Percentiles rank a stretch among this genome's conserved stretches.
Conservation (phyloP, 2,797 vertebrate genomes). For the Nothura maculosa region DNA sequence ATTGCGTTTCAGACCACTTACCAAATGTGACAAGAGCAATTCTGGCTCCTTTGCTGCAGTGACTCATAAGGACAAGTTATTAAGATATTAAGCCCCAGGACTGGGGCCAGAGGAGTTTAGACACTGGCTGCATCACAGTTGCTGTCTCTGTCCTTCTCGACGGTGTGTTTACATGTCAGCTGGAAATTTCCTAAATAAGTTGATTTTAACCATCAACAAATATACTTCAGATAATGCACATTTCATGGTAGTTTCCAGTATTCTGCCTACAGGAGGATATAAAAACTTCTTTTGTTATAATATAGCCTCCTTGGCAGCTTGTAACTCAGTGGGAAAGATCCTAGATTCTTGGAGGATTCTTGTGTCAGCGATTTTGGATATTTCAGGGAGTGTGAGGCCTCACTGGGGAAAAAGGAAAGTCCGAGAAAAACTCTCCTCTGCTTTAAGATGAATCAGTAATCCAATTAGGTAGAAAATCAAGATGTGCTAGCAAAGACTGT, state of each 20-base stretch:
- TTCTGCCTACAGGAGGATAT: conserved; percentile 56
- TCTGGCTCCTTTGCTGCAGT: conserved; percentile 23
- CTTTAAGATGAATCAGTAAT: neutral
- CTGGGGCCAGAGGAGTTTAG: conserved; percentile 34
- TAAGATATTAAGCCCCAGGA: conserved; percentile 57
- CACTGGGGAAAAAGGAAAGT: conserved; percentile 30
- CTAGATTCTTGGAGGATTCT: conserved; percentile 64
- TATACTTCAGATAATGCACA: neutral
- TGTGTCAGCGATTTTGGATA: conserved; percentile 66
- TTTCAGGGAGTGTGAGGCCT: conserved; percentile 29
- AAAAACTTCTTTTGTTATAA: conserved; percentile 67
- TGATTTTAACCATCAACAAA: conserved; percentile 43
- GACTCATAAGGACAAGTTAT: conserved; percentile 58
- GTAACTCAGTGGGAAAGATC: conserved; percentile 62
- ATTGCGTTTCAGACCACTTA: neutral
- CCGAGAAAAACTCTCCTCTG: neutral
- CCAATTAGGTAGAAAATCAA: neutral
- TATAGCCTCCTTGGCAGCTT: conserved; percentile 59
- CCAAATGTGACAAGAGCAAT: conserved; percentile 24
- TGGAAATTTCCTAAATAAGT: conserved; percentile 67
- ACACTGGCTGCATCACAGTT: neutral
- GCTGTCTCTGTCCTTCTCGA: neutral
- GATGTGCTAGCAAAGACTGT: neutral
- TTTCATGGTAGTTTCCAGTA: conserved; percentile 36
- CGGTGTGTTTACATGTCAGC: conserved; percentile 24